phyloP scores from a whole-genome alignment of 2,888 invertebrate species.

The Spilosoma lubricipeda region DNA sequence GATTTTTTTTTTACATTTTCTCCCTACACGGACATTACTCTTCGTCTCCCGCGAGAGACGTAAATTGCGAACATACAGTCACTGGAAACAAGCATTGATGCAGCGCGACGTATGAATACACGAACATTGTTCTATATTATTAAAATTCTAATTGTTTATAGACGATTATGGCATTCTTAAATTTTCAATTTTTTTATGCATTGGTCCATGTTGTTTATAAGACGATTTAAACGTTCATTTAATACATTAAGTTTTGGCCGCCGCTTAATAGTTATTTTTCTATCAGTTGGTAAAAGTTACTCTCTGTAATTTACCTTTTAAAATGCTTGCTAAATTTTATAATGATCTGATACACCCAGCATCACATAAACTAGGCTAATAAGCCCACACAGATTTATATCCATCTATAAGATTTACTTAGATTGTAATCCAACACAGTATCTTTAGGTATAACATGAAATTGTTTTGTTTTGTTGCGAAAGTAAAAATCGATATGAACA shows the following conservation, averaged over 20 bases:
- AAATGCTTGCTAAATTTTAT: background rate
- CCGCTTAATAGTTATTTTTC: background rate
- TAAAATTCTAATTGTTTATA: slow-evolving; percentile 76
- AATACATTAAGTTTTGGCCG: no score
- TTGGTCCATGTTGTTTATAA: slow-evolving; percentile 6
- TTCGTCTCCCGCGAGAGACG: slow-evolving; percentile 84
- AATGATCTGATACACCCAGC: background rate
- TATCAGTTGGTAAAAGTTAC: background rate
- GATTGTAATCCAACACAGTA: background rate
- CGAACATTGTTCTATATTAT: slow-evolving; percentile 76
- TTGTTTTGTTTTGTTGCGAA: background rate
- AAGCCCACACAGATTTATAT: background rate
- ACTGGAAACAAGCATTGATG: slow-evolving; percentile 81
- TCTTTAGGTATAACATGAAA: background rate
- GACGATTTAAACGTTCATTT: no score
- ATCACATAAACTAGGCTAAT: background rate
- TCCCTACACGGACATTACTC: slow-evolving; percentile 82
- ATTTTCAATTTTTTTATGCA: slow-evolving; percentile 39
- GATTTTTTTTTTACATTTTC: slow-evolving; percentile 78
- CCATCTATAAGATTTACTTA: background rate
- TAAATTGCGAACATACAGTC: slow-evolving; percentile 81
- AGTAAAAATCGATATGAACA: slow-evolving; percentile 14
- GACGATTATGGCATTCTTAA: slow-evolving; percentile 60
- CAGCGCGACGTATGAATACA: slow-evolving; percentile 83
- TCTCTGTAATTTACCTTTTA: background rate